phyloP scores from a whole-genome alignment of 2,797 vertebrate genomes.

The Harpagifer antarcticus region DNA sequence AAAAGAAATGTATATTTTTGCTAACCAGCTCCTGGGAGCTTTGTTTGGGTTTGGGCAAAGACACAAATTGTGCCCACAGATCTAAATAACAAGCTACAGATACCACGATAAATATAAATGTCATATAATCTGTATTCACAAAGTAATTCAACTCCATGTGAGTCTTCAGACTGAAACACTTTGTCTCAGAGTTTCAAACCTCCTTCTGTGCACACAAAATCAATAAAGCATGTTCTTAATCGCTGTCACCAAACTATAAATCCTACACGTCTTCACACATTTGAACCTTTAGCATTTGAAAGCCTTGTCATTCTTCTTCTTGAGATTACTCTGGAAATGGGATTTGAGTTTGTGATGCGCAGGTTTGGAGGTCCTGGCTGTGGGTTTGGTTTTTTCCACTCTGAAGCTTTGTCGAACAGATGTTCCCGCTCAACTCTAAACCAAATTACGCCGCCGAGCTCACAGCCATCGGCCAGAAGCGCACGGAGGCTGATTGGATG shows the following conservation, averaged over 20 bases:
- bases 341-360: slow-evolving; percentile 3
- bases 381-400: slow-evolving; percentile 53
- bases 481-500: slow-evolving; percentile 74
- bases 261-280: slow-evolving; percentile 26
- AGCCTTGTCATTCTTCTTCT: slow-evolving; percentile 26
- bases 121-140: not conserved
- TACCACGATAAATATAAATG: not conserved
- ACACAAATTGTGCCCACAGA: not conserved
- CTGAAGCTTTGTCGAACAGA: slow-evolving; percentile 80
- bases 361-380: slow-evolving; percentile 42
- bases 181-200: slow-evolving; percentile 24
- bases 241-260: slow-evolving; percentile 29
- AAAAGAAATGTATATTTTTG: not conserved
- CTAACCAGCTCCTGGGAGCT: not conserved
- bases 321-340: slow-evolving; percentile 23
- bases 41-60: slow-evolving; percentile 8
- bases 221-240: slow-evolving; percentile 36
- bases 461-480: slow-evolving; percentile 69
- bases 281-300: slow-evolving; percentile 36
- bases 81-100: slow-evolving; percentile 1
- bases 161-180: slow-evolving; percentile 21
- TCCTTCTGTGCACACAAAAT: slow-evolving; percentile 44
- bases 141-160: slow-evolving; percentile 18
- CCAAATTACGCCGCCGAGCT: slow-evolving; percentile 75
- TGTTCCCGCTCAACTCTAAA: slow-evolving; percentile 82